A percentile compares a stretch with the other conserved stretches of the same genome.
Conservation (phyloP, 2,113 vertebrate species). For the Galbula dea region DNA sequence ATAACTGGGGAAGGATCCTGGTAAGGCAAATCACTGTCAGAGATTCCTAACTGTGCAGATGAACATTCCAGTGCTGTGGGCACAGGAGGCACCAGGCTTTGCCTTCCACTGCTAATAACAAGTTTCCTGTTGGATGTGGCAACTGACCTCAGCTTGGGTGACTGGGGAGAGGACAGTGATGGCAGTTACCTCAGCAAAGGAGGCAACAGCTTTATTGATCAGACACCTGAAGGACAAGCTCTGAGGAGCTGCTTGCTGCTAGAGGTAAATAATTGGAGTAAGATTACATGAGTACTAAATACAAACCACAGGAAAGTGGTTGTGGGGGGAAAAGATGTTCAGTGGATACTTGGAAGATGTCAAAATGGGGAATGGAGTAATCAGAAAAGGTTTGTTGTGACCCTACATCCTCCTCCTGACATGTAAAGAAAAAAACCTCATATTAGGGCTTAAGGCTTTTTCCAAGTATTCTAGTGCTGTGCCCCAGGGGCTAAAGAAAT, state of each 20-base stretch:
- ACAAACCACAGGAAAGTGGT: rapidly evolving
- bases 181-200: not conserved
- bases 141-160: rapidly evolving
- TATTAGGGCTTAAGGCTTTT: not conserved
- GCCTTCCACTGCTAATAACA: rapidly evolving
- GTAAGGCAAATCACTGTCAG: not conserved
- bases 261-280: not conserved
- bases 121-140: not conserved
- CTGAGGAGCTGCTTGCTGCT: not conserved
- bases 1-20: not conserved
- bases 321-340: rapidly evolving
- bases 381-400: not conserved
- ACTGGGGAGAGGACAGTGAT: not conserved
- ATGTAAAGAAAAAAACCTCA: not conserved
- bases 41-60: not conserved
- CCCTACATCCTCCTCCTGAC: not conserved
- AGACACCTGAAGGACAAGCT: not conserved
- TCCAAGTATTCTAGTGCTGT: not conserved
- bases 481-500: not conserved
- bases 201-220: not conserved
- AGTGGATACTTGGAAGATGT: not conserved
- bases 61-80: rapidly evolving
- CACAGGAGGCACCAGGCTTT: rapidly evolving
- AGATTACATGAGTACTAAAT: not conserved
- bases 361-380: not conserved